phyloP scores from a whole-genome alignment of 2,113 vertebrate species.

The Ciconia maguari region DNA sequence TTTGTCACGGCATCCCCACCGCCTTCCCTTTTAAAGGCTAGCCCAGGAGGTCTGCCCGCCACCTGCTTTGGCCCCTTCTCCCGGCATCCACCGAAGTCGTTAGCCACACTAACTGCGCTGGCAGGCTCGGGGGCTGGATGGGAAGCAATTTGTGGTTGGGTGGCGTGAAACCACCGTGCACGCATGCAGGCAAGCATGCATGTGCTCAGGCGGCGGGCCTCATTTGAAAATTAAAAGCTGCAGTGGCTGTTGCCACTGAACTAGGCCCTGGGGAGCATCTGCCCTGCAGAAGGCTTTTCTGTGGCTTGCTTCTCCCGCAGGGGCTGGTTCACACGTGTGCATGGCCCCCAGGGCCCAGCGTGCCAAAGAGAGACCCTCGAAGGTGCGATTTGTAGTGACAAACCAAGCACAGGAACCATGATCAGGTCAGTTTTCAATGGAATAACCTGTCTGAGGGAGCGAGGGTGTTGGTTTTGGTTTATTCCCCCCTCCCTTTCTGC shows the following conservation, averaged over 20 bases:
- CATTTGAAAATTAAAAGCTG: neutral
- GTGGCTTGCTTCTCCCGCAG: neutral
- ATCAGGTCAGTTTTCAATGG: neutral
- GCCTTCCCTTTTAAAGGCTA: no score
- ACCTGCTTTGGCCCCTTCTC: neutral
- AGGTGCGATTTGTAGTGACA: neutral
- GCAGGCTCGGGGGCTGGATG: neutral
- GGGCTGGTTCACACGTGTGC: fast-evolving
- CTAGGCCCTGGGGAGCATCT: neutral
- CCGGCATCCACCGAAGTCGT: fast-evolving
- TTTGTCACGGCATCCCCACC: fast-evolving
- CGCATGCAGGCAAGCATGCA: neutral
- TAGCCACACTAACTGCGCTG: fast-evolving
- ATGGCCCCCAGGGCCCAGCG: neutral
- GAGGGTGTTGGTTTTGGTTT: neutral
- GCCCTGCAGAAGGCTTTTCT: neutral
- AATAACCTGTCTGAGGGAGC: neutral
- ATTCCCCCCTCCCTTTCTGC: neutral
- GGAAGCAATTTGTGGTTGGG: neutral
- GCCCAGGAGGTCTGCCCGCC: fast-evolving
- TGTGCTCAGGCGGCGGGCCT: neutral
- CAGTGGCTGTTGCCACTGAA: neutral
- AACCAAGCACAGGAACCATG: neutral
- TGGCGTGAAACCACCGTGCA: fast-evolving
- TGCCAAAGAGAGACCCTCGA: neutral